These are phyloP conservation scores for Spilosoma lubricipeda DNA, from an alignment of 2,888 invertebrate genomes.

Conservation along the genomic window DNA sequence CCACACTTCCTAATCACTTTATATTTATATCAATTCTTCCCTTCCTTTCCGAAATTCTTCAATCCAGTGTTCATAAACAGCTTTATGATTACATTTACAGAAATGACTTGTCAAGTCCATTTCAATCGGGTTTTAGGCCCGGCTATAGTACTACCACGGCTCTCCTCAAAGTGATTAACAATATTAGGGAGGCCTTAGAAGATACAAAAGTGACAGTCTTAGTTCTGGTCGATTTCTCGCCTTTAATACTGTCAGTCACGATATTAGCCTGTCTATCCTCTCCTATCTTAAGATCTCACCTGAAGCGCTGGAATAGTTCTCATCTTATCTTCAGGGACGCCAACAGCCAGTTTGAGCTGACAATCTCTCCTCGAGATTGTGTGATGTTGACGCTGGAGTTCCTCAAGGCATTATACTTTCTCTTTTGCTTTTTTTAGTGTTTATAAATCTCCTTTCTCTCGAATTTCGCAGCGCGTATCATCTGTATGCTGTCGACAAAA, in stretches of 20 bases:
- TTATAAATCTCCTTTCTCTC: not conserved
- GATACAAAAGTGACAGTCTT: not conserved
- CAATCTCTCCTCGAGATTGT: not conserved
- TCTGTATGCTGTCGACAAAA: not conserved
- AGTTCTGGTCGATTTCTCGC: no score
- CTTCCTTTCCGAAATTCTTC: slow-evolving; percentile 9
- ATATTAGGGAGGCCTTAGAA: not conserved
- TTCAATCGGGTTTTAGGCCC: slow-evolving; percentile 21
- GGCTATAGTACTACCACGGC: slow-evolving; percentile 26
- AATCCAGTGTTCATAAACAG: slow-evolving; percentile 19
- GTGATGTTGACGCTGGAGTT: not conserved
- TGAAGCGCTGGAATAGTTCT: not conserved
- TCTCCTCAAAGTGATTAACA: slow-evolving; percentile 27
- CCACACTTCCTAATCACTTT: not conserved
- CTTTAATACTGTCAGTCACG: no score
- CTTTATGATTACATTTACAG: not conserved
- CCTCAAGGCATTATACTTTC: not conserved
- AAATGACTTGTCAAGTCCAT: slow-evolving; percentile 6
- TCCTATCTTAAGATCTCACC: not conserved
- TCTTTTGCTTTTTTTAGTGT: not conserved
- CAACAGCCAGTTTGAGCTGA: not conserved
- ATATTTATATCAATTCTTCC: slow-evolving; percentile 26
- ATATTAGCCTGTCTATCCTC: not conserved
- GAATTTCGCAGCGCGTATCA: not conserved
- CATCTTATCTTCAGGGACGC: not conserved